Conservation (phyloP, 2,797 vertebrate genomes). For the Tinamus major region DNA sequence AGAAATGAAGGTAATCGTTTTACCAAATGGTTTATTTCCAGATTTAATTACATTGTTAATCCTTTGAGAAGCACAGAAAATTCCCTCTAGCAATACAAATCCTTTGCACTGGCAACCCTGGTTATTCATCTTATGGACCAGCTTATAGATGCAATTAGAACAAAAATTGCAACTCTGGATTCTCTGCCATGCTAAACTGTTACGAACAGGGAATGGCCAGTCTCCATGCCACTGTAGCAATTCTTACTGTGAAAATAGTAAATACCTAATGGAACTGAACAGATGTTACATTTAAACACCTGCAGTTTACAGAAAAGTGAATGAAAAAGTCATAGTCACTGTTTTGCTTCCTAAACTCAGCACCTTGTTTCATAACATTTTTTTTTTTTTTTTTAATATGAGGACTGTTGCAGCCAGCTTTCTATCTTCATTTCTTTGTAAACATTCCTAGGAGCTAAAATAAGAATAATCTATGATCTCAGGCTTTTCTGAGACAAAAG, state of each 20-base stretch:
- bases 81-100: not conserved
- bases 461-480: not conserved
- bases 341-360: not conserved
- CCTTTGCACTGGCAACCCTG: not conserved
- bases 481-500: not conserved
- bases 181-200: not conserved
- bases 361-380: not conserved
- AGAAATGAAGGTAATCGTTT: constrained; percentile 13
- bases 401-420: not conserved
- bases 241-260: not conserved
- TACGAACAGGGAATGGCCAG: not conserved
- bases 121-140: not conserved
- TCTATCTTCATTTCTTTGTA: not conserved
- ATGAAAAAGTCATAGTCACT: not conserved
- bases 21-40: not conserved
- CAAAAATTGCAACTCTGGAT: not conserved
- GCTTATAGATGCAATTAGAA: not conserved
- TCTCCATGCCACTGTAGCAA: not conserved
- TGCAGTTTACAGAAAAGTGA: not conserved
- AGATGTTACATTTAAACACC: not conserved
- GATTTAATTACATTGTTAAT: constrained; percentile 5
- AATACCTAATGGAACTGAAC: not conserved
- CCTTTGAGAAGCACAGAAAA: not conserved
- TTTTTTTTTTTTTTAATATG: not conserved
- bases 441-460: not conserved